Evolutionary conservation across 2,797 vertebrate genomes (phyloP).

Genomic region (Labeo calbasu): DNA sequence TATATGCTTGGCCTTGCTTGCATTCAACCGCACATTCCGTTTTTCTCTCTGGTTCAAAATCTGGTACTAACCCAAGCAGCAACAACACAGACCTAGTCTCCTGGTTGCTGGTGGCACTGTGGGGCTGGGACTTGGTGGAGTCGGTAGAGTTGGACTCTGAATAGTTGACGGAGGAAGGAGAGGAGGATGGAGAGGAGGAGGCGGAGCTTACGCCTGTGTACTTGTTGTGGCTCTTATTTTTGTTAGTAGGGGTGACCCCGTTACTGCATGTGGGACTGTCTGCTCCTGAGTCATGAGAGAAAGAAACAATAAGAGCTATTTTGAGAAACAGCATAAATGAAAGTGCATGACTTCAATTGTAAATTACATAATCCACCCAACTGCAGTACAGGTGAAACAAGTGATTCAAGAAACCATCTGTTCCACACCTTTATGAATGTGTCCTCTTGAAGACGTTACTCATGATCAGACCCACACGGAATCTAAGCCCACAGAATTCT

Average conservation of each 20-base stretch:
- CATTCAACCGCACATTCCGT: background rate
- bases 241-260: conserved; percentile 87
- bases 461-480: background rate
- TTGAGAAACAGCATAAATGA: conserved; percentile 4
- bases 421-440: background rate
- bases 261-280: conserved; percentile 98
- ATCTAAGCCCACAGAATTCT: background rate
- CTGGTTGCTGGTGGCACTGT: conserved; percentile 96
- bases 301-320: background rate
- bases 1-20: background rate
- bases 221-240: conserved; percentile 91
- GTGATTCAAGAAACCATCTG: conserved; percentile 19
- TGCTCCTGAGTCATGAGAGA: conserved; percentile 77
- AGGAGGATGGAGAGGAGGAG: conserved; percentile 93
- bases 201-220: conserved; percentile 90
- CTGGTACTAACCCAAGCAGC: conserved; percentile 23
- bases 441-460: conserved; percentile 1
- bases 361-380: conserved; percentile 2
- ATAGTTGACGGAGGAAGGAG: conserved; percentile 96
- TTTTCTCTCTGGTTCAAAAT: background rate
- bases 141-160: conserved; percentile 98
- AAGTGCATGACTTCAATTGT: background rate
- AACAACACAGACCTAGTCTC: conserved; percentile 88
- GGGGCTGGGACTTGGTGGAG: conserved; percentile 97
- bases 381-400: background rate